Evolutionary conservation across 2,888 invertebrate species (phyloP).

Genomic region (Hirtodrosophila duncani): DNA sequence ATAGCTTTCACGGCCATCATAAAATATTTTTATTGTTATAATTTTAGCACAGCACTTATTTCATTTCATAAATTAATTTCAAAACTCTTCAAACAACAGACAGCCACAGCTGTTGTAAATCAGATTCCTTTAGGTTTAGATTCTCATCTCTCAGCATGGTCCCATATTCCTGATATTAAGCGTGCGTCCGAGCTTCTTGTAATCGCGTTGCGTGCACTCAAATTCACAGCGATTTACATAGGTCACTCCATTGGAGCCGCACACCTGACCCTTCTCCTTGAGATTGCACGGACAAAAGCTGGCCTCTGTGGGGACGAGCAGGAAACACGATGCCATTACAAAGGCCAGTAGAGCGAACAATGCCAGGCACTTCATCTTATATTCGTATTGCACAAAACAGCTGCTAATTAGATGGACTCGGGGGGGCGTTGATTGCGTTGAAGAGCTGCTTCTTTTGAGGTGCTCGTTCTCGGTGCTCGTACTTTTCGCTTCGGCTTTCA

Average conservation of each 20-base stretch:
- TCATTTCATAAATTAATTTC: neutral
- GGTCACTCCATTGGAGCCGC: slow-evolving; percentile 93
- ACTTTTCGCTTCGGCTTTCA: slow-evolving; percentile 11
- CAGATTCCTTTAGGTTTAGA: neutral
- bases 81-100: neutral
- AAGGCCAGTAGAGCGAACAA: slow-evolving; percentile 39
- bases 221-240: slow-evolving; percentile 98
- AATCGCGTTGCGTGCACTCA: slow-evolving; percentile 84
- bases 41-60: slow-evolving; percentile 11
- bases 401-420: slow-evolving; percentile 26
- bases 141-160: slow-evolving; percentile 41
- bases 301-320: slow-evolving; percentile 50
- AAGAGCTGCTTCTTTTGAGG: no score
- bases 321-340: slow-evolving; percentile 31
- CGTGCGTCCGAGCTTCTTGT: slow-evolving; percentile 61
- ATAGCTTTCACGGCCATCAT: no score
- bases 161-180: slow-evolving; percentile 60
- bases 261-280: slow-evolving; percentile 89
- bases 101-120: neutral
- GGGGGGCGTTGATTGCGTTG: no score
- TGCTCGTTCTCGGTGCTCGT: neutral
- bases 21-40: neutral
- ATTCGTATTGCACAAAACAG: neutral
- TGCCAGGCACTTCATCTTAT: slow-evolving; percentile 61
- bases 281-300: slow-evolving; percentile 89